Evolutionary conservation across 30 jellyfish, hydroid and myxozoan genomes (phyloP).

Genomic region (Hydractinia echinata): DNA sequence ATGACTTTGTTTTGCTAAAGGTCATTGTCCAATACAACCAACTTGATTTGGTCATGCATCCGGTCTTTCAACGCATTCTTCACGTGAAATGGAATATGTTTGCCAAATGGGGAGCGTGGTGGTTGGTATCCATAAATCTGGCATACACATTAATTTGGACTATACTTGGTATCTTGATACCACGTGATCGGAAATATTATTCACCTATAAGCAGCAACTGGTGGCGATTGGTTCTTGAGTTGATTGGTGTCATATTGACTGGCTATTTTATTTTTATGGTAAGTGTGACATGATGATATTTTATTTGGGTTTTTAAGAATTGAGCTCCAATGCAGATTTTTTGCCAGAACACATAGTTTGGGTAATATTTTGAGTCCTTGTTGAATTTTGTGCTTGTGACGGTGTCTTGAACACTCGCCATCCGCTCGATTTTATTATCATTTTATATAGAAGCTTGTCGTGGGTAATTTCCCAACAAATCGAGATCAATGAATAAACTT

Average conservation of each 20-base stretch:
- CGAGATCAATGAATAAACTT: no score
- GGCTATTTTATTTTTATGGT: constrained; percentile 69
- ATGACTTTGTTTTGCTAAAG: constrained; percentile 29
- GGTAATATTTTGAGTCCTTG: no score
- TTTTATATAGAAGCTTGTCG: no score
- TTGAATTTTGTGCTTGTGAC: no score
- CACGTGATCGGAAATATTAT: constrained; percentile 70
- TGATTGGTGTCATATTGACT: constrained; percentile 73
- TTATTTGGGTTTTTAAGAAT: background rate
- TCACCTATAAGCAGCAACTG: constrained; percentile 51
- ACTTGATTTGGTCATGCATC: constrained; percentile 90
- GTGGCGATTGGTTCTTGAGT: constrained; percentile 90
- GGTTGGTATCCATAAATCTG: constrained; percentile 51
- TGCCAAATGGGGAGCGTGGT: constrained; percentile 77
- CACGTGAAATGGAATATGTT: constrained; percentile 83
- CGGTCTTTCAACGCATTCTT: constrained; percentile 85
- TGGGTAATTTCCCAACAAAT: no score
- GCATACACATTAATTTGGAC: constrained; percentile 96
- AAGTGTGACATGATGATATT: constrained; percentile 14
- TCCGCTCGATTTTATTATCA: no score
- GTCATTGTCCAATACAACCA: constrained; percentile 88
- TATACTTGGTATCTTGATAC: constrained; percentile 72
- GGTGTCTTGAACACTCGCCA: no score
- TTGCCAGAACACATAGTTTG: no score
- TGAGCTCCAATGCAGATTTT: no score